A percentile compares a stretch with the other conserved stretches of the same genome.
phyloP scores from a whole-genome alignment of 1,140 invertebrate genomes.

The Aphidius ervi region DNA sequence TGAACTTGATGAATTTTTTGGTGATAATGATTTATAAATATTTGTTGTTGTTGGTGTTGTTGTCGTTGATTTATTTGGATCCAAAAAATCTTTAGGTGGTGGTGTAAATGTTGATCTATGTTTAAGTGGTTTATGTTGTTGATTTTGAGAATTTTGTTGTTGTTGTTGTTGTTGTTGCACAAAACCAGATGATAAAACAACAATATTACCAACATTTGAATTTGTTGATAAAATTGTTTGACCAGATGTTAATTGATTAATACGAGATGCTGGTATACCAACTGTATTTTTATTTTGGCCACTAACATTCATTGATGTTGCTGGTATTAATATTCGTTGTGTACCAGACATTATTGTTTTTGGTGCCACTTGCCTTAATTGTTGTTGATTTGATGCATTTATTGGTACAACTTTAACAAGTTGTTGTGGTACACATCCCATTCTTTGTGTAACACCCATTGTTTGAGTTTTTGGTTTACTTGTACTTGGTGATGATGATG shows the following conservation, averaged over 20 bases:
- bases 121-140: slow-evolving; percentile 38
- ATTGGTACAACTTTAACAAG: slow-evolving; percentile 49
- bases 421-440: slow-evolving; percentile 38
- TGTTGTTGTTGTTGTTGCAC: slow-evolving; percentile 42
- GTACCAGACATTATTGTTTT: slow-evolving; percentile 38
- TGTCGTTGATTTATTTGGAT: slow-evolving; percentile 39
- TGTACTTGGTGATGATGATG: slow-evolving; percentile 31
- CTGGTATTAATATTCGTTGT: slow-evolving; percentile 51
- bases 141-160: slow-evolving; percentile 13
- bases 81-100: slow-evolving; percentile 9
- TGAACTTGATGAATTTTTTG: slow-evolving; percentile 35
- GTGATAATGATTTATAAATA: slow-evolving; percentile 39
- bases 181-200: slow-evolving; percentile 61
- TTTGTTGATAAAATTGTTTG: slow-evolving; percentile 56
- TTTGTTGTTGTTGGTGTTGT: slow-evolving; percentile 36
- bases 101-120: slow-evolving; percentile 8
- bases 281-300: slow-evolving; percentile 43
- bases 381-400: slow-evolving; percentile 41
- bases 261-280: slow-evolving; percentile 48
- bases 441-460: slow-evolving; percentile 45
- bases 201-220: slow-evolving; percentile 54
- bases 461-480: slow-evolving; percentile 44
- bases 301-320: slow-evolving; percentile 34
- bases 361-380: slow-evolving; percentile 47
- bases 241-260: slow-evolving; percentile 53